Evolutionary conservation across 1,140 invertebrate genomes (phyloP).

Genomic region (Ostrea denselamellosa): DNA sequence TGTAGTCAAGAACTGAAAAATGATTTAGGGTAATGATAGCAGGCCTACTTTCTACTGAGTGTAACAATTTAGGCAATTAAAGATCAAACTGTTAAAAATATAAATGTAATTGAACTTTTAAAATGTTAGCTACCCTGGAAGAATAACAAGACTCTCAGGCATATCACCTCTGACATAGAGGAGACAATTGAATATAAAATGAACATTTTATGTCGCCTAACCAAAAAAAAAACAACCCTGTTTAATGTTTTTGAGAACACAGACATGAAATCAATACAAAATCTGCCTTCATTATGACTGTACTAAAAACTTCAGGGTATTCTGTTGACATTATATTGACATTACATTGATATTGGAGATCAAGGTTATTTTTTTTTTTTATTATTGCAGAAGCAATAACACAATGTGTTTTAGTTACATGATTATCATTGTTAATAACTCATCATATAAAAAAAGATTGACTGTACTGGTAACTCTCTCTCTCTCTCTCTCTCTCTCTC

Average conservation of each 20-base stretch:
- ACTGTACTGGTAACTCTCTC: not conserved
- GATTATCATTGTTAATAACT: not conserved
- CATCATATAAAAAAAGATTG: not conserved
- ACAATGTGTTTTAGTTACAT: not conserved
- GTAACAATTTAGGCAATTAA: not conserved
- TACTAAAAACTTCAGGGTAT: not conserved
- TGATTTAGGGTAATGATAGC: not conserved
- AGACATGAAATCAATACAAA: not conserved
- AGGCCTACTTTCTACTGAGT: not conserved
- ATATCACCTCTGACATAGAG: not conserved
- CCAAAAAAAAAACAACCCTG: not conserved
- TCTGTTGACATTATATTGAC: too few species aligned
- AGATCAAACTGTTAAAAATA: not conserved
- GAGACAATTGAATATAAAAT: not conserved
- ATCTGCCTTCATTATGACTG: not conserved
- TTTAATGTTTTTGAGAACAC: not conserved
- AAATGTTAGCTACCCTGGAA: not conserved
- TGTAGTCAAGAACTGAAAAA: slow-evolving; percentile 6
- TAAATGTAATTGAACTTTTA: slow-evolving; percentile 12
- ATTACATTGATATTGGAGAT: not conserved
- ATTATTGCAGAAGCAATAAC: not conserved
- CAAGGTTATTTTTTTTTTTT: not conserved
- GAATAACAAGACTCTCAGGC: not conserved
- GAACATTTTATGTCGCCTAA: not conserved
- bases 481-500: not conserved